Base-by-base conservation (phyloP, 1,140 invertebrate species). In the Propsilocerus akamusi region DNA sequence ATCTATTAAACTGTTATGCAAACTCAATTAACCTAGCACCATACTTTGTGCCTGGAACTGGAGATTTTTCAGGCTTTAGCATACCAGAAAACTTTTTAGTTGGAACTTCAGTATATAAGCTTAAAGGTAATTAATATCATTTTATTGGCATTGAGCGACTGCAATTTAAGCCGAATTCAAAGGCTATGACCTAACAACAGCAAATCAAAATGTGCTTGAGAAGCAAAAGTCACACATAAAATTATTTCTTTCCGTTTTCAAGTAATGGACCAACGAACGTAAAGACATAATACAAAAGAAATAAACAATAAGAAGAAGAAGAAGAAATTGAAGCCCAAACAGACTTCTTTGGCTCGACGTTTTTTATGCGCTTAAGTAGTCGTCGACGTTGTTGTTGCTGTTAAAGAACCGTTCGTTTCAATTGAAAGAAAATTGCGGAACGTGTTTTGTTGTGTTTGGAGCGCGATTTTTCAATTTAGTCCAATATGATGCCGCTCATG, bases 11-110 rank as follows among this genome's bases (percentile, higher is more conserved):
- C n/a, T n/a, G n/a, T n/a, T n/a, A n/a, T n/a, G n/a, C n/a, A n/a
- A n/a, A n/a, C n/a, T n/a, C n/a, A n/a, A 68, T 78, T 54, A 83
- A 83, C 68, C 69, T 75, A 51, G 73, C 78, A 1, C 84, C 85
- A 5, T 76, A 81, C 53, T 87, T 88, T 59, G 65, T 83, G 6
- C 73, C 79, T 22, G 80, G 78, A 26, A 65, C 65, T 5, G 83
- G 83, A 5, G 83, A 87, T 56, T 85, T 88, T 81, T 74, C 77
- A 4, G 69, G 75, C 30, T 77, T 88, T 55, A 75, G 77, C 25
- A 61, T 87, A n/a, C 71, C 76, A 7, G 85, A 88, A 62, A 75
- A 85, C 53, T 85, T 83, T 2, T 70, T 71, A 32, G 78, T 83
- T 7, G 84, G 83, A 20, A 75, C 79, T 26, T 76, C 81, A 0